These are phyloP conservation scores for Eristalis intricaria DNA, from an alignment of 2,888 invertebrate species.

Conservation along the genomic window DNA sequence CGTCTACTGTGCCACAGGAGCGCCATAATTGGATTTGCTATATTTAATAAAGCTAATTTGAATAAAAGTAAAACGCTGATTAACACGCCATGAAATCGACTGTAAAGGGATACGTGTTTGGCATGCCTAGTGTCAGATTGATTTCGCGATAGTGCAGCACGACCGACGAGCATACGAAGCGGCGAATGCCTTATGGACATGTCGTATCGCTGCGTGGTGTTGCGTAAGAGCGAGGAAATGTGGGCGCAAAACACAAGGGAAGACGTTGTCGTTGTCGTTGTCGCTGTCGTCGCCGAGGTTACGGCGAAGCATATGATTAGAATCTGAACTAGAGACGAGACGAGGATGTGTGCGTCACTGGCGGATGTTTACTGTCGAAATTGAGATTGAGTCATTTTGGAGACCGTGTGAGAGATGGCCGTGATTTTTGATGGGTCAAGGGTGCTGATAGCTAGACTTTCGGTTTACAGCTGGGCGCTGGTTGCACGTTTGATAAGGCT, in stretches of 20 bases:
- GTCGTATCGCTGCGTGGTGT: neutral
- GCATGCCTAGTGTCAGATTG: constrained; percentile 41
- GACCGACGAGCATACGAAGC: neutral
- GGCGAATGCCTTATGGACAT: constrained; percentile 25
- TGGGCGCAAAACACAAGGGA: neutral
- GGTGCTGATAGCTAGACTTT: neutral
- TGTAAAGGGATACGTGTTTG: constrained; percentile 58
- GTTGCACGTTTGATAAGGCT: too few species aligned
- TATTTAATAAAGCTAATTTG: constrained; percentile 64
- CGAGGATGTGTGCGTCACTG: neutral
- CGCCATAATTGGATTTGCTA: constrained; percentile 49
- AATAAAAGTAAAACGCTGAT: constrained; percentile 68
- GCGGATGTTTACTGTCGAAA: neutral
- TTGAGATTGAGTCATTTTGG: neutral
- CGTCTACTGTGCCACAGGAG: constrained; percentile 7
- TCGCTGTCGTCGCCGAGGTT: neutral
- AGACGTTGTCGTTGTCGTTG: neutral
- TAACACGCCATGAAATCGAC: constrained; percentile 71
- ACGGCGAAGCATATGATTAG: neutral
- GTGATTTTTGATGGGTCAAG: neutral
- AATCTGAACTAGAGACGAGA: neutral
- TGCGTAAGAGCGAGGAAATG: neutral
- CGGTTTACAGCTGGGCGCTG: too few species aligned
- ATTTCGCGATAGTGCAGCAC: constrained; percentile 26
- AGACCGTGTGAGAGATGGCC: neutral